Evolutionary conservation across 2,113 vertebrate genomes (phyloP), one percentile per base, ranked within the genome.

Genomic region (Pogonocichla stellata): DNA sequence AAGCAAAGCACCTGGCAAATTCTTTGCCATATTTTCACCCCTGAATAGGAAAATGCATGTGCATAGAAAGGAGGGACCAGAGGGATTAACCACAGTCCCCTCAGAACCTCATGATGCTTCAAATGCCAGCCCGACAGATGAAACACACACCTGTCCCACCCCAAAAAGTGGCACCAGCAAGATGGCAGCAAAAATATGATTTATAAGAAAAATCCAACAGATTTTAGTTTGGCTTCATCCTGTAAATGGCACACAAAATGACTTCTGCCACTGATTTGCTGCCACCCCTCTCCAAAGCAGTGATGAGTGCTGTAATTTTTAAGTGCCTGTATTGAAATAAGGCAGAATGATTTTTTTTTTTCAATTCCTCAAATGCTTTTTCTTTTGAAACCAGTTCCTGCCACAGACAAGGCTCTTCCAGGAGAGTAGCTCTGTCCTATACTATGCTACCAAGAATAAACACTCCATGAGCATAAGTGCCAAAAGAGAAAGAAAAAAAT

Each of bases 391-490:
- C 5, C 23, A 75, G 48, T 58, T 58, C 47, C 66, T 72, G 34
- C 54, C 54, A 38, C 0, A 1, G 80, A 70, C 47, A 58, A 73
- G 60, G 20, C 69, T 78, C 31, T 86, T 93, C 92, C 82, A 77
- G 40, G 28, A 81, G 69, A 81, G 61, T 73, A 95, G 45, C 48
- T 97, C 80, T 54, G 56, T 84, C 80, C 92, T 94, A 57, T 73
- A 78, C 54, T 64, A 23, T 51, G 77, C 92, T 97, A 95, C 91
- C 90, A 96, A 93, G 91, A 96, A 95, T 98, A 98, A 98, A 97
- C 97, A 98, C 96, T 96, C 96, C 67, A 36, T 90, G 95, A 98
- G 95, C 92, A 64, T 86, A 98, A 98, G 95, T 97, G 98, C 97
- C 92, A 92, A 97, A 97, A 97, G 86, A 97, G 94, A 90, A 96